Evolutionary conservation across 2,797 vertebrate genomes (phyloP).

Genomic region (Phrynocephalus vlangalii): DNA sequence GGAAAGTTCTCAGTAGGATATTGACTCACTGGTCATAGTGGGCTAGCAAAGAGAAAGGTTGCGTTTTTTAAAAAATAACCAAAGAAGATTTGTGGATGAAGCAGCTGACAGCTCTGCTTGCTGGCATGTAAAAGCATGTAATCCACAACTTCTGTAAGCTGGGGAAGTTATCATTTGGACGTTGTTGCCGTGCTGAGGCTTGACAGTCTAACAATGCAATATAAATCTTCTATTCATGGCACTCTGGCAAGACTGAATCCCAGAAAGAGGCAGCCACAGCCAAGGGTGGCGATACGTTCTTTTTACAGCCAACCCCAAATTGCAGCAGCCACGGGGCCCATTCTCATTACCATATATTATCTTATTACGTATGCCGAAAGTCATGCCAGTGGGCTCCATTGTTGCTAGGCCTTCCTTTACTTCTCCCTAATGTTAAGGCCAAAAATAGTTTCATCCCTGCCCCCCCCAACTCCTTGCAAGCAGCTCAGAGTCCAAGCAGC

Average conservation of each 20-base stretch:
- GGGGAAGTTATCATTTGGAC: constrained; percentile 73
- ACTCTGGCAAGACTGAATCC: constrained; percentile 72
- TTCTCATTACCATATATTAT: constrained; percentile 75
- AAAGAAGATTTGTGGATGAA: constrained; percentile 22
- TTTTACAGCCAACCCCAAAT: constrained; percentile 58
- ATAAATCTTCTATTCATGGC: constrained; percentile 77
- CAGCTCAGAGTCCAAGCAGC: constrained; percentile 26
- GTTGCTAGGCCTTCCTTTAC: constrained; percentile 51
- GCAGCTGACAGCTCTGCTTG: constrained; percentile 43
- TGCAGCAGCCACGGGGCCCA: constrained; percentile 49
- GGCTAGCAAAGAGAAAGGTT: background rate
- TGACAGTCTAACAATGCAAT: constrained; percentile 81
- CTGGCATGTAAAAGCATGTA: constrained; percentile 67
- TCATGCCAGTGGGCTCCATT: constrained; percentile 47
- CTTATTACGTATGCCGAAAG: constrained; percentile 60
- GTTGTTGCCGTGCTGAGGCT: constrained; percentile 75
- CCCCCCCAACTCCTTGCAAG: background rate
- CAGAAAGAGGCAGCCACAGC: constrained; percentile 70
- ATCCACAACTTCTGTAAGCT: constrained; percentile 71
- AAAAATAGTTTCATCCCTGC: background rate
- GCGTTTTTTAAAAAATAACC: background rate
- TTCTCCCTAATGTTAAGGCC: constrained; percentile 37
- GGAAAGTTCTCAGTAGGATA: constrained; percentile 4
- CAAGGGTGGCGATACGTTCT: constrained; percentile 75
- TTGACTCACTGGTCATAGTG: constrained; percentile 2